Conservation (phyloP, 2,113 vertebrate genomes). For the Neolamprologus ventralis region DNA sequence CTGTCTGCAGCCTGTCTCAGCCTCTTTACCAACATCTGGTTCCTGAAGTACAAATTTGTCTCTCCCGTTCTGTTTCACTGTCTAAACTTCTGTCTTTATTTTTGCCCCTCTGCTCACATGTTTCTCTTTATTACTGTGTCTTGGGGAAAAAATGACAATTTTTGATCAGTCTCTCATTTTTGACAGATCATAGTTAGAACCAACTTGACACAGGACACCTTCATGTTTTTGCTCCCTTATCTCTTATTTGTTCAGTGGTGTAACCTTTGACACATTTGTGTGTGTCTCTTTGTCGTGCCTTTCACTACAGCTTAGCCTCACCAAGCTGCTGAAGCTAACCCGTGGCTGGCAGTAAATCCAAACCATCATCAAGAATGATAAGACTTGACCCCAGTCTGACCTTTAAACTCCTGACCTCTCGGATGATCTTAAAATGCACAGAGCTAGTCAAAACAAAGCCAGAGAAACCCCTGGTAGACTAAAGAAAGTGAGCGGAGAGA, state of each 20-base stretch:
- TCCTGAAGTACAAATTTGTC: background rate
- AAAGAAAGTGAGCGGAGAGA: background rate
- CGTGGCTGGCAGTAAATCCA: slow-evolving; percentile 36
- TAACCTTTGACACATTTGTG: slow-evolving; percentile 1
- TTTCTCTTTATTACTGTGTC: background rate
- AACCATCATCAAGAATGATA: slow-evolving; percentile 54
- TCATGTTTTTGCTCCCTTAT: background rate
- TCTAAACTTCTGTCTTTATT: background rate
- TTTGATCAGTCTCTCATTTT: background rate
- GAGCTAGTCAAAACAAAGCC: slow-evolving; percentile 42
- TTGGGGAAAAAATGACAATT: background rate
- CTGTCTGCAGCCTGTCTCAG: background rate
- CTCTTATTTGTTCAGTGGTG: slow-evolving; percentile 36
- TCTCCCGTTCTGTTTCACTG: background rate
- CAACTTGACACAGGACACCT: background rate
- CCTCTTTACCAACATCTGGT: background rate
- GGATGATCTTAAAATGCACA: background rate
- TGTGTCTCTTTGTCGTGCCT: background rate
- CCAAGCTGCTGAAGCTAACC: slow-evolving; percentile 49
- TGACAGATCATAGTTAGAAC: background rate
- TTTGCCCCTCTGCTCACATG: background rate
- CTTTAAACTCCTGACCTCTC: slow-evolving; percentile 42
- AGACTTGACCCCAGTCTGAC: slow-evolving; percentile 48
- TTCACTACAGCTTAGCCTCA: slow-evolving; percentile 54
- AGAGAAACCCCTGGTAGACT: background rate